Evolutionary conservation across 1,140 invertebrate genomes (phyloP), one percentile per base, ranked within the genome.

Genomic region (Cotesia glomerata): DNA sequence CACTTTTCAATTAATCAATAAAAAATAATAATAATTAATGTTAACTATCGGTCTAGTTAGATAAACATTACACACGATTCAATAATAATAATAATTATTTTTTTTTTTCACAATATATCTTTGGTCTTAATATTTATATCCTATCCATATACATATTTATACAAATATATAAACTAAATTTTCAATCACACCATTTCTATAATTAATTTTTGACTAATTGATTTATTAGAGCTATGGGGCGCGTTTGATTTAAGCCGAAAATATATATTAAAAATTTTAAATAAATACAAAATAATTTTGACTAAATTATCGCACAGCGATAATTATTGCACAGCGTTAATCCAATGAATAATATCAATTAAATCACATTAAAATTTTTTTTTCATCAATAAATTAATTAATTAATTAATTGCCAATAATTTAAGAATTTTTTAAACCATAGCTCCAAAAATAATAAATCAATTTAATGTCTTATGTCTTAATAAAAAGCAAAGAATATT

Each of bases 121-220:
- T 65, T 65, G 63, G 63, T 65, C 63, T 65, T 65, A 65, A 52
- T 16, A 51, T 65, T 65, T 7, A 36, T 65, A 65, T 11, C 16
- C 45, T 65, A 65, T 65, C 14, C 36, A 65, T 65, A 65, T 51
- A 65, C 63, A 65, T 51, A 51, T 51, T 18, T 65, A 51, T 65
- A 65, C 45, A 65, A n/a, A 63, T 63, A n/a, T 16, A 54, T 54
- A 54, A 14, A 54, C 16, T 14, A 54, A 54, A 5, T 14, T 54
- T 14, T 54, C 5, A 16, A 54, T 14, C 52, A 14, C 13, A 54
- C 52, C 16, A 14, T 54, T 54, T 4, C 16, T 54, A 54, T 5
- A 54, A n/a, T n/a, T 14, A 54, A 13, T 14, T n/a, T 5, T 14
- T 54, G 5, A 45, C 39, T 11, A 45, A 45, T 45, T 45, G 39